Evolutionary conservation across 2,888 invertebrate species (phyloP).

Genomic region (Zele albiditarsus): DNA sequence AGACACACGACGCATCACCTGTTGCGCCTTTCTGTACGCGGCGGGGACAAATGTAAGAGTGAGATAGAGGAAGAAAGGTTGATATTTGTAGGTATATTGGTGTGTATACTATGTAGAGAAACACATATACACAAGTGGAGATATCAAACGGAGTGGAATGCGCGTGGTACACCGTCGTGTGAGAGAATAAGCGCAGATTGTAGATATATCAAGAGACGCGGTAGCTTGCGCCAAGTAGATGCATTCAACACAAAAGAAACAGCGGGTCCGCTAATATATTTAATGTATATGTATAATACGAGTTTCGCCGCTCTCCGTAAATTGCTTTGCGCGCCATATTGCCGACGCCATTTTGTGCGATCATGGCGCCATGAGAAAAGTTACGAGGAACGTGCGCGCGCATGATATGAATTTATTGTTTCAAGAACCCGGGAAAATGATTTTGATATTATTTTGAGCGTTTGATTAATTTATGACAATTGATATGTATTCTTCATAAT

Average conservation of each 20-base stretch:
- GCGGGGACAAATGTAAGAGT: slow-evolving; percentile 23
- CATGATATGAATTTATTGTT: neutral
- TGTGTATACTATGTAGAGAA: too few species aligned
- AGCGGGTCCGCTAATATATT: neutral
- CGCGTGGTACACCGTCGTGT: slow-evolving; percentile 2
- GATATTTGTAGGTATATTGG: too few species aligned
- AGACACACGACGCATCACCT: slow-evolving; percentile 40
- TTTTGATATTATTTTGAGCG: neutral
- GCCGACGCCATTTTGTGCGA: slow-evolving; percentile 3
- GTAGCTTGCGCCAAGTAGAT: neutral
- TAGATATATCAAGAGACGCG: neutral
- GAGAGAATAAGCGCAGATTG: neutral
- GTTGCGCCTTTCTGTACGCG: slow-evolving; percentile 35
- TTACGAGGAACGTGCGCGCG: neutral
- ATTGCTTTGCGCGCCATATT: slow-evolving; percentile 10
- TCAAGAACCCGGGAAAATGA: too few species aligned
- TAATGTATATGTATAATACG: neutral
- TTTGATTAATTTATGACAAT: neutral
- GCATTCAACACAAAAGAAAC: neutral
- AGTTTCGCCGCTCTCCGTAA: too few species aligned
- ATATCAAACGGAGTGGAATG: slow-evolving; percentile 33
- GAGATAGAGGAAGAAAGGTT: neutral
- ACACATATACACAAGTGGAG: slow-evolving; percentile 21
- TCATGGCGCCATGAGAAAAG: too few species aligned
- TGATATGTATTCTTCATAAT: too few species aligned